These are phyloP conservation scores for Cryptocheilus praepositus DNA, from an alignment of 2,888 invertebrate species.

Conservation along the genomic window DNA sequence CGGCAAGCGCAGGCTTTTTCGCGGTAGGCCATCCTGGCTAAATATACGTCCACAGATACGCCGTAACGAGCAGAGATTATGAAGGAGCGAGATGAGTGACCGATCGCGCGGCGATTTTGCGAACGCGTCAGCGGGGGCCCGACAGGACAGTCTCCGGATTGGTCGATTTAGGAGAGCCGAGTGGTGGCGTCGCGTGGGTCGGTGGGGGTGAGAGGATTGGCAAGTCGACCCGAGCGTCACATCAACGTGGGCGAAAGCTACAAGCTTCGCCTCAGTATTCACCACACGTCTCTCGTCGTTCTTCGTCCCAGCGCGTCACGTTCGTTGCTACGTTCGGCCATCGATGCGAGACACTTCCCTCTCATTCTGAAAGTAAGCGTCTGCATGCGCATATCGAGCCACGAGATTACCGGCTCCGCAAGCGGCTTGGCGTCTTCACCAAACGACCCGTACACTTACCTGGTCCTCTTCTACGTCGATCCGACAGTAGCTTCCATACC, in stretches of 20 bases:
- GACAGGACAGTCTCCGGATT: slow-evolving; percentile 4
- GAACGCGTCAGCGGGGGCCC: slow-evolving; percentile 4
- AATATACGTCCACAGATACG: not conserved
- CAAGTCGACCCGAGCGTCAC: slow-evolving; percentile 9
- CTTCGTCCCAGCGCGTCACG: not conserved
- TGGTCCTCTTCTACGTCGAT: no score
- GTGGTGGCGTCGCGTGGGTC: not conserved
- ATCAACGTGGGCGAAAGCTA: not conserved
- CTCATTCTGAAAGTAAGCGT: not conserved
- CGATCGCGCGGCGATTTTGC: slow-evolving; percentile 10
- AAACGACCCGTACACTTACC: no score
- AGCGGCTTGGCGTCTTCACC: no score
- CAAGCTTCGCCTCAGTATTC: not conserved
- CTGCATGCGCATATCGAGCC: not conserved
- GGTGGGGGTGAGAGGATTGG: not conserved
- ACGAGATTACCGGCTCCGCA: no score
- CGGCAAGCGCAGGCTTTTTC: slow-evolving; percentile 17
- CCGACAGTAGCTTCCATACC: no score
- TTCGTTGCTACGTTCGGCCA: no score
- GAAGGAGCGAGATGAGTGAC: slow-evolving; percentile 15
- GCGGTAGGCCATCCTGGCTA: not conserved
- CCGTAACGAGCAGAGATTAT: not conserved
- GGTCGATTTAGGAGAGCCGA: slow-evolving; percentile 15
- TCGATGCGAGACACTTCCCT: not conserved
- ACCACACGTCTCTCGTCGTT: not conserved